Percentiles rank a stretch among this genome's conserved stretches.
phyloP scores from a whole-genome alignment of 2,113 vertebrate genomes.

The Rhagologus leucostigma region DNA sequence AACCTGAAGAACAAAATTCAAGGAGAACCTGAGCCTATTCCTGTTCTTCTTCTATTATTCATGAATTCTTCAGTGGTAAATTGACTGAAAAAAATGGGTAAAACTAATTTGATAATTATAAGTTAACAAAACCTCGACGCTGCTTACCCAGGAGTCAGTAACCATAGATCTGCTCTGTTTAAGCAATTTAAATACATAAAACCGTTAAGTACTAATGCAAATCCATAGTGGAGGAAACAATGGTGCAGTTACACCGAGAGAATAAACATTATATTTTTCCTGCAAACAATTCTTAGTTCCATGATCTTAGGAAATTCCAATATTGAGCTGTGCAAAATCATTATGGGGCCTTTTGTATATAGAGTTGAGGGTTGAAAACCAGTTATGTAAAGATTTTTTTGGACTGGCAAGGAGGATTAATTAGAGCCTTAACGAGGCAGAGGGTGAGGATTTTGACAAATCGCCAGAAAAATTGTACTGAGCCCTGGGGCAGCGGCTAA shows the following conservation, averaged over 20 bases:
- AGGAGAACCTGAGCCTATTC: background rate
- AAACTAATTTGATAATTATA: slow-evolving; percentile 27
- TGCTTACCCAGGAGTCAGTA: background rate
- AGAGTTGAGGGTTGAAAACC: background rate
- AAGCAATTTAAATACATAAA: background rate
- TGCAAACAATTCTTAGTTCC: background rate
- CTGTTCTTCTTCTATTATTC: background rate
- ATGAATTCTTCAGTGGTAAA: background rate
- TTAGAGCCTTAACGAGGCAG: background rate
- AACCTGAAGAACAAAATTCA: background rate
- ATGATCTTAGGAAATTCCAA: background rate
- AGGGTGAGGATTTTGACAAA: background rate
- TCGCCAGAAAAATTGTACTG: background rate
- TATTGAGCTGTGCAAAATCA: background rate
- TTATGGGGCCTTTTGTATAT: background rate
- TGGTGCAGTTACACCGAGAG: background rate
- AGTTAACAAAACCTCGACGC: slow-evolving; percentile 10
- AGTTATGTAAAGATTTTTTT: background rate
- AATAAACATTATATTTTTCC: background rate
- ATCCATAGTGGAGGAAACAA: background rate
- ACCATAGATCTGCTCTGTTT: background rate
- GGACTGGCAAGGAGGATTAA: background rate
- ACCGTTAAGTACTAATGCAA: slow-evolving; percentile 1
- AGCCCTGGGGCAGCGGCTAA: background rate
- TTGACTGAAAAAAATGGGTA: background rate